phyloP scores from a whole-genome alignment of 2,888 invertebrate genomes.

The Andrena hattorfiana region DNA sequence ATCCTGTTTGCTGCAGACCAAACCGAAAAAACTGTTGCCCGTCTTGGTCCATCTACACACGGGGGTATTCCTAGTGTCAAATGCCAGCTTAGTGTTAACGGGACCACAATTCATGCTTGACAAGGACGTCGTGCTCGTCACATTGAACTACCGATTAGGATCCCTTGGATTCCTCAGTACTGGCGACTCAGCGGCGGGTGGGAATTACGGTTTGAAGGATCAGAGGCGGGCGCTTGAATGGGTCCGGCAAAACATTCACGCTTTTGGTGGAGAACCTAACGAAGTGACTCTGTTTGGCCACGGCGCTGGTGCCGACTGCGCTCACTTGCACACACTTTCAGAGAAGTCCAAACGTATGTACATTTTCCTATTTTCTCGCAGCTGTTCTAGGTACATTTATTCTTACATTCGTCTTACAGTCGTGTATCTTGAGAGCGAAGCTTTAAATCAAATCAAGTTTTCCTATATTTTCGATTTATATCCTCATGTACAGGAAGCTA shows the following conservation, averaged over 20 bases:
- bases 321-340: slow-evolving; percentile 87
- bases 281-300: slow-evolving; percentile 83
- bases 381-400: not conserved
- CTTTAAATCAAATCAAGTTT: too few relatives aligned
- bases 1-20: not conserved
- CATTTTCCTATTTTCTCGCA: not conserved
- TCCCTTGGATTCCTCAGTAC: slow-evolving; percentile 64
- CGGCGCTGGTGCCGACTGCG: slow-evolving; percentile 91
- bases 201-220: slow-evolving; percentile 74
- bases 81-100: slow-evolving; percentile 55
- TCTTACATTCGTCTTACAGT: not conserved
- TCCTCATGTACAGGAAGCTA: too few relatives aligned
- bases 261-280: slow-evolving; percentile 66
- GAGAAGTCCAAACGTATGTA: not conserved
- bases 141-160: slow-evolving; percentile 68
- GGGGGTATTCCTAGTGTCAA: slow-evolving; percentile 68
- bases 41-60: slow-evolving; percentile 81
- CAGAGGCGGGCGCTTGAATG: slow-evolving; percentile 66
- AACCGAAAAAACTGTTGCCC: slow-evolving; percentile 28
- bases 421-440: too few relatives aligned
- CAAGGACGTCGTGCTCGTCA: slow-evolving; percentile 63
- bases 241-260: slow-evolving; percentile 63
- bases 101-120: slow-evolving; percentile 65
- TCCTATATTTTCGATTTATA: too few relatives aligned
- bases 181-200: slow-evolving; percentile 65